These are phyloP conservation scores for Pristionchus maxplancki DNA, from an alignment of 2,888 invertebrate species.

Conservation along the genomic window DNA sequence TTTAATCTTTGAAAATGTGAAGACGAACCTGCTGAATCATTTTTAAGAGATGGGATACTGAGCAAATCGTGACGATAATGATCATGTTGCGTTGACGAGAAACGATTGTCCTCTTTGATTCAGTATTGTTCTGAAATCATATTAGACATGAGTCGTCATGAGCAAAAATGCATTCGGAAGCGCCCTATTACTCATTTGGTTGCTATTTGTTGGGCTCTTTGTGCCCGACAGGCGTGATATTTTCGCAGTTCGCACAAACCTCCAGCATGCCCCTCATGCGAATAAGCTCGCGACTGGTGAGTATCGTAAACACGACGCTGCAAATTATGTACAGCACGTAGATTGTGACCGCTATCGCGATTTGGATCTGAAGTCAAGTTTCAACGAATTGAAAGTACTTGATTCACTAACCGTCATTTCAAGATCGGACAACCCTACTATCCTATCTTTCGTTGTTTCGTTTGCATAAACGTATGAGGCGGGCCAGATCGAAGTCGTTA, in stretches of 20 bases:
- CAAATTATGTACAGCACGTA: neutral
- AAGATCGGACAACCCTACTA: neutral
- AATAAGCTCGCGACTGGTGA: neutral
- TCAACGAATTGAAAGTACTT: neutral
- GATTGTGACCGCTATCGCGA: neutral
- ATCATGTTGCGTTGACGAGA: too few relatives aligned
- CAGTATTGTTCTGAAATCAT: too few relatives aligned
- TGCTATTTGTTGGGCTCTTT: too few relatives aligned
- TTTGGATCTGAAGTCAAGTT: neutral
- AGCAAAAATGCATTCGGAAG: too few relatives aligned
- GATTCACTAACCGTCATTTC: neutral
- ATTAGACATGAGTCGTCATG: too few relatives aligned
- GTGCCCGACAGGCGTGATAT: too few relatives aligned
- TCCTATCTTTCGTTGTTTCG: neutral
- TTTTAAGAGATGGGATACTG: too few relatives aligned
- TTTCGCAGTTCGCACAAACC: neutral
- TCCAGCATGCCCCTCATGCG: neutral
- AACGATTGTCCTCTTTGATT: too few relatives aligned
- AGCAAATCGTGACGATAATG: too few relatives aligned
- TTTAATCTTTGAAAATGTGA: too few relatives aligned
- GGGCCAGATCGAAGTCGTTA: neutral
- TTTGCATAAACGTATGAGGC: neutral
- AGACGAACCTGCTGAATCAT: too few relatives aligned
- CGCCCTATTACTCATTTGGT: too few relatives aligned
- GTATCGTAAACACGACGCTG: neutral